Evolutionary conservation across 2,888 invertebrate genomes (phyloP).

Genomic region (Drosophila putrida): DNA sequence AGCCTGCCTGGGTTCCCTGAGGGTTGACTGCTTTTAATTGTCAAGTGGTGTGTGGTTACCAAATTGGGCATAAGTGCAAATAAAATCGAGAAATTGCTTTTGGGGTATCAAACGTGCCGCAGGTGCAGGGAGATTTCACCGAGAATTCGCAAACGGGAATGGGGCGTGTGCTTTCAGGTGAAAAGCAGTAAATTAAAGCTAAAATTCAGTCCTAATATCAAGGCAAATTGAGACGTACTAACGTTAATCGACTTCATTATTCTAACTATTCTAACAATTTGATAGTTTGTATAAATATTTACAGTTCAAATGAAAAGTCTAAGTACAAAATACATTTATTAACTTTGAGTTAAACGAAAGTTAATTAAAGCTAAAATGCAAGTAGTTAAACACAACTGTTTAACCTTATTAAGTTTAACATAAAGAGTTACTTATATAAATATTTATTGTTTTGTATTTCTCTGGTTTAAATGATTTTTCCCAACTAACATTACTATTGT

Average conservation of each 20-base stretch:
- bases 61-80: conserved; percentile 40
- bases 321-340: no score
- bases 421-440: background rate
- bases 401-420: background rate
- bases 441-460: background rate
- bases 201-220: background rate
- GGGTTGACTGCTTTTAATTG: conserved; percentile 40
- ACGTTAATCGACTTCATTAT: no score
- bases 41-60: conserved; percentile 23
- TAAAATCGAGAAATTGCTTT: conserved; percentile 40
- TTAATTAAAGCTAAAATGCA: background rate
- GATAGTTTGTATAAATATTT: no score
- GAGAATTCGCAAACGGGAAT: background rate
- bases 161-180: background rate
- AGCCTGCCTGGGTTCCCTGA: conserved; percentile 30
- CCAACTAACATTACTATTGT: conserved; percentile 3
- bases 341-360: background rate
- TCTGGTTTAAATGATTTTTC: background rate
- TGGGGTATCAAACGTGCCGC: conserved; percentile 40
- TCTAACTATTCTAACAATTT: no score
- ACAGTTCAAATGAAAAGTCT: no score
- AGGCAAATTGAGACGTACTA: background rate
- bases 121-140: conserved; percentile 3
- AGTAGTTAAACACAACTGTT: background rate
- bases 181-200: background rate